Conservation (phyloP, 2,797 vertebrate species). For the Bradypodion ventrale region DNA sequence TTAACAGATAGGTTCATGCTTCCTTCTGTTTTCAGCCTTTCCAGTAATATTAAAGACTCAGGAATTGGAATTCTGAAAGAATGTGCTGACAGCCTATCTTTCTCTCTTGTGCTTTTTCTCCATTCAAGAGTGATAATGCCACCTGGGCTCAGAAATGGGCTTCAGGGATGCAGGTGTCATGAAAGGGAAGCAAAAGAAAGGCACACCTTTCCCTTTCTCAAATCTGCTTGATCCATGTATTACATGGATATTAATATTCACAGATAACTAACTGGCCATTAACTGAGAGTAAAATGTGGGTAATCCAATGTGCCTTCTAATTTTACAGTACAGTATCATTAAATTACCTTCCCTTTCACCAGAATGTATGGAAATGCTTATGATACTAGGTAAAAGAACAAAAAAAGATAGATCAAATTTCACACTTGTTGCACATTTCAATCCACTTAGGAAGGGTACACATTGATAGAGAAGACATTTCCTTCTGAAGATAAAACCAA, state of each 20-base stretch:
- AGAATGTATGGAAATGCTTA: too few species aligned
- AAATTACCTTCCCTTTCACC: too few species aligned
- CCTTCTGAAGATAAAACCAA: background rate
- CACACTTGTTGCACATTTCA: too few species aligned
- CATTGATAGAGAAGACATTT: background rate
- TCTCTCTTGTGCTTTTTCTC: background rate
- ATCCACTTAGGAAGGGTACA: too few species aligned
- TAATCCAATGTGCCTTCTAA: background rate
- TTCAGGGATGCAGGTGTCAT: background rate
- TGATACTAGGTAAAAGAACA: too few species aligned
- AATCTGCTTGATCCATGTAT: background rate
- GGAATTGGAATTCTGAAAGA: conserved; percentile 8
- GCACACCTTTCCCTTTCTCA: background rate
- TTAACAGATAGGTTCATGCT: conserved; percentile 16
- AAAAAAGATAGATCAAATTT: too few species aligned
- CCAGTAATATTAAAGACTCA: background rate
- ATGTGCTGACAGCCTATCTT: background rate
- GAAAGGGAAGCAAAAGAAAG: background rate
- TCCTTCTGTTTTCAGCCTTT: background rate
- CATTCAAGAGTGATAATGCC: background rate
- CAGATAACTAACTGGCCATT: background rate
- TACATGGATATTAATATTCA: too few species aligned
- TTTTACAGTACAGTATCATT: background rate
- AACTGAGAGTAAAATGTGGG: background rate
- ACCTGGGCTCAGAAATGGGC: background rate